Evolutionary conservation across 2,888 invertebrate genomes (phyloP).

Genomic region (Pandemis cinnamomeana): DNA sequence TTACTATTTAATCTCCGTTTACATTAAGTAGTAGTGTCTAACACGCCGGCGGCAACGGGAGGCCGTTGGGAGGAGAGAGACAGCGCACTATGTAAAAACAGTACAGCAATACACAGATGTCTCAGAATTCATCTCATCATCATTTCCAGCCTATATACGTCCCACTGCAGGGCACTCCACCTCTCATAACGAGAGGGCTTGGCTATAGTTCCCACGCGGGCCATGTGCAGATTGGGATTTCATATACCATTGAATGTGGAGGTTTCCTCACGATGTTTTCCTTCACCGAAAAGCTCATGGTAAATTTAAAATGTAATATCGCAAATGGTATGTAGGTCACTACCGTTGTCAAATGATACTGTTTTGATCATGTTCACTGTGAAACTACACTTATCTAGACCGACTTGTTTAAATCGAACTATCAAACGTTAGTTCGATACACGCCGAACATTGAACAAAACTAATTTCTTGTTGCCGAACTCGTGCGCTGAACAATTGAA

Average conservation of each 20-base stretch:
- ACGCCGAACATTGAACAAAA: conserved; percentile 36
- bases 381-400: conserved; percentile 31
- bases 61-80: background rate
- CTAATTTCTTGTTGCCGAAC: conserved; percentile 37
- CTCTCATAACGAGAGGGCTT: too few species aligned
- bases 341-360: too few species aligned
- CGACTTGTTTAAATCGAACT: conserved; percentile 33
- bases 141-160: too few species aligned
- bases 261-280: too few species aligned
- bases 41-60: conserved; percentile 4
- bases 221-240: too few species aligned
- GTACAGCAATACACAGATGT: background rate
- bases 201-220: too few species aligned
- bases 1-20: conserved; percentile 12
- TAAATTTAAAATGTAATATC: too few species aligned
- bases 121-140: too few species aligned
- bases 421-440: conserved; percentile 38
- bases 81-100: background rate
- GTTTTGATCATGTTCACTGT: conserved; percentile 8
- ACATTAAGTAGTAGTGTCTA: conserved; percentile 10
- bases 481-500: conserved; percentile 5
- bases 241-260: too few species aligned
- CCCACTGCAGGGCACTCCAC: too few species aligned
- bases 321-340: too few species aligned
- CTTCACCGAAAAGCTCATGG: too few species aligned